Percentiles rank a stretch among this genome's conserved stretches.
Conservation (phyloP, 2,113 vertebrate genomes). For the Rousettus leschenaultii region DNA sequence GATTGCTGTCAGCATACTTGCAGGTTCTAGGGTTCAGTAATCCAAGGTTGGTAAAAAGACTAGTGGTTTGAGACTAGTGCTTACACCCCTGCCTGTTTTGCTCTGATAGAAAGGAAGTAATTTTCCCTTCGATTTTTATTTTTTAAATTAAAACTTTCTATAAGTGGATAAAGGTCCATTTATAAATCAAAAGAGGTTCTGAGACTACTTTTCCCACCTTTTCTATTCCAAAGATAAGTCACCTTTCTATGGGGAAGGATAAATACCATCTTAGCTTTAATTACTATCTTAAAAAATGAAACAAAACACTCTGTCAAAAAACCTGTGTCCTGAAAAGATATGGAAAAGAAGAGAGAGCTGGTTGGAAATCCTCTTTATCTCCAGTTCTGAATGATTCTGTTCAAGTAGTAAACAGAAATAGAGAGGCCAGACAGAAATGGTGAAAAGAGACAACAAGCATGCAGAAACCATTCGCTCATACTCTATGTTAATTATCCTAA, state of each 20-base stretch:
- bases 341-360: constrained; percentile 59
- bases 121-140: background rate
- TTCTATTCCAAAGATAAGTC: background rate
- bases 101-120: background rate
- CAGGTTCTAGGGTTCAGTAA: constrained; percentile 1
- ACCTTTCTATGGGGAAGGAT: background rate
- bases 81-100: background rate
- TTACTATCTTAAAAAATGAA: constrained; percentile 64
- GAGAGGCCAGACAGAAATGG: background rate
- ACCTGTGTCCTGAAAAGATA: background rate
- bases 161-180: background rate
- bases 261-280: constrained; percentile 54
- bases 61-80: background rate
- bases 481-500: background rate
- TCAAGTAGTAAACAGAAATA: background rate
- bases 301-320: constrained; percentile 67
- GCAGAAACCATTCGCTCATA: background rate
- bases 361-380: constrained; percentile 72
- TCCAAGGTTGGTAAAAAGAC: background rate
- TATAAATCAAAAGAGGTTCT: background rate
- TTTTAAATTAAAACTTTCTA: background rate
- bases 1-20: background rate
- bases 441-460: background rate
- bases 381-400: background rate
- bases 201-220: background rate